Evolutionary conservation across 2,797 vertebrate species (phyloP).

Genomic region (Chelon auratus): DNA sequence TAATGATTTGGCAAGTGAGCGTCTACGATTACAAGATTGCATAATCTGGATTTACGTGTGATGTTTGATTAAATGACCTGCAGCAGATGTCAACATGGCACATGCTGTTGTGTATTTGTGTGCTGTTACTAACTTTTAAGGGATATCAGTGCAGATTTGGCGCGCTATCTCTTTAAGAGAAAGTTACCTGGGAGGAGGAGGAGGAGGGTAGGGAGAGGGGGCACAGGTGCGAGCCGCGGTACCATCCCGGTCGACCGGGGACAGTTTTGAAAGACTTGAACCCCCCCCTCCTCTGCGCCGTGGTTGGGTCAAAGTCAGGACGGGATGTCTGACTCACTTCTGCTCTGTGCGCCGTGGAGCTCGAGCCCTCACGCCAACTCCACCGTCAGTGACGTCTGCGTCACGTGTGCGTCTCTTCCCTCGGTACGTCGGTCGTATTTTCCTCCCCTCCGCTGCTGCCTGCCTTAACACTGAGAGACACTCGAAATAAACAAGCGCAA

Average conservation of each 20-base stretch:
- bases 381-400: conserved; percentile 83
- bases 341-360: conserved; percentile 56
- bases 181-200: conserved; percentile 63
- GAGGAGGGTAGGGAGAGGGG: background rate
- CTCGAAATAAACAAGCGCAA: conserved; percentile 82
- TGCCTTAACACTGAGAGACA: conserved; percentile 70
- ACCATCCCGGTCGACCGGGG: conserved; percentile 13
- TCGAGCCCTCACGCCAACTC: conserved; percentile 80
- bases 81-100: too few species aligned
- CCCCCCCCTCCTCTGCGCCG: background rate
- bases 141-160: too few species aligned
- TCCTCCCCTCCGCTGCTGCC: conserved; percentile 78
- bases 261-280: background rate
- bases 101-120: too few species aligned
- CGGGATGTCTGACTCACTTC: conserved; percentile 52
- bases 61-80: too few species aligned
- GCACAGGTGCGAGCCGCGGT: conserved; percentile 67
- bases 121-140: too few species aligned
- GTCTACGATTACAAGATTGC: too few species aligned
- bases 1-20: too few species aligned
- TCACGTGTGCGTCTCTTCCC: conserved; percentile 85
- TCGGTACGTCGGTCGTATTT: conserved; percentile 85
- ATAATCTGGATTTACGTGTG: too few species aligned
- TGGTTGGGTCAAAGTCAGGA: conserved; percentile 22
- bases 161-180: conserved; percentile 71